Base-by-base conservation (phyloP, 2,888 invertebrate genomes). In the Auanema sp. region DNA sequence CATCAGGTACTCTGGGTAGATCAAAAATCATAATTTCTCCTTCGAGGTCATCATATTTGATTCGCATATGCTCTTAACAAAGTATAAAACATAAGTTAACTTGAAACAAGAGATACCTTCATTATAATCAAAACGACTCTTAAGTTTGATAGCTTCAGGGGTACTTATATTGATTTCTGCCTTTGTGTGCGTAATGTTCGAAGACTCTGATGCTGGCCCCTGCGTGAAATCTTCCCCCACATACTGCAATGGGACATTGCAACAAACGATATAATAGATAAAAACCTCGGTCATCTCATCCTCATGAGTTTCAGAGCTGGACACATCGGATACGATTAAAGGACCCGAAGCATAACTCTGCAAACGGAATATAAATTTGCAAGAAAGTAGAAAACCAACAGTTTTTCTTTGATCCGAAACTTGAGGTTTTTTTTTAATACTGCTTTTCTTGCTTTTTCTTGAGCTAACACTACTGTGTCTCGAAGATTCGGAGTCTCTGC, bases 1-100 rank as follows among this genome's bases (percentile, higher is more conserved):
- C 89, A 25, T 89, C 88, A 40, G 90, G 89, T 59, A 91, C 89
- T 82, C 90, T 90, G 57, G 75, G 75, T 78, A 95, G 85, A 72
- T 90, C 90, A 53, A 93, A 90, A 83, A 91, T 88, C 56, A 90
- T 86, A 16, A 85, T 79, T 58, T 85, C 85, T 10, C 87, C 87
- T 42, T 84, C 91, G 83, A 93, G 87, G 66, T 89, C 89, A 8
- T 90, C 90, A 87, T 97, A 97, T 85, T 92, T 92, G 87, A 92
- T 92, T 84, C 91, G 90, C 78, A 96, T 90, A 88, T 94, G 94
- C 84, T 91, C 95, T 93, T 88, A 6, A 68, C 54, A 16, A 43
- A 40, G 25, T 6, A 52, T 23, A 11, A 5, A 12, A 21, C 16
- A 23, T 16, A 8, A 3, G 33, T 33, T 33, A 5, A 5, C 12